These are phyloP conservation scores for Ageneiosus marmoratus DNA, from an alignment of 2,113 vertebrate species.

Conservation along the genomic window DNA sequence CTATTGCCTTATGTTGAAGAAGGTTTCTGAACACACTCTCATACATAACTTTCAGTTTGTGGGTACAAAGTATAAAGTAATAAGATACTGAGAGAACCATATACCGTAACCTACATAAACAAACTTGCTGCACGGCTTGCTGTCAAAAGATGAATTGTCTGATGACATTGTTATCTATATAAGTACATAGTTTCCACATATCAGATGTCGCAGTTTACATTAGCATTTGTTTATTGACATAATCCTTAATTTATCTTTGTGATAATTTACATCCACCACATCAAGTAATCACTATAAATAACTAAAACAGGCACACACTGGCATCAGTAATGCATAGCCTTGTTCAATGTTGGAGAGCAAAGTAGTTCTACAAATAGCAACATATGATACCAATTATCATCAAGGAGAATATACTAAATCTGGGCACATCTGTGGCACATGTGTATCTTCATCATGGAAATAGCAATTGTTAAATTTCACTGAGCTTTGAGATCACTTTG, in stretches of 20 bases:
- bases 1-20: background rate
- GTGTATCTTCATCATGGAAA: slow-evolving; percentile 69
- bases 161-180: background rate
- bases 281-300: background rate
- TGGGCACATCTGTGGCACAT: slow-evolving; percentile 62
- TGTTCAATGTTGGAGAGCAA: slow-evolving; percentile 45
- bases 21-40: background rate
- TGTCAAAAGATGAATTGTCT: slow-evolving; percentile 7
- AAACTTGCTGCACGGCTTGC: background rate
- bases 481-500: slow-evolving; percentile 62
- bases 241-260: background rate
- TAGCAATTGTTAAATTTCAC: slow-evolving; percentile 65
- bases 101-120: background rate
- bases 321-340: background rate
- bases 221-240: background rate
- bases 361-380: slow-evolving; percentile 53
- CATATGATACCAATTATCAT: slow-evolving; percentile 61
- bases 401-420: slow-evolving; percentile 45
- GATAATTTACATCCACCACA: background rate
- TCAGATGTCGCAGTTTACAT: background rate
- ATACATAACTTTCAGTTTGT: background rate
- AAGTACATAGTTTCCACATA: background rate
- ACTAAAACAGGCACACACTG: background rate
- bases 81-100: background rate
- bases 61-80: background rate